These are phyloP conservation scores for Merops nubicus DNA, from an alignment of 2,113 vertebrate genomes.

Conservation along the genomic window DNA sequence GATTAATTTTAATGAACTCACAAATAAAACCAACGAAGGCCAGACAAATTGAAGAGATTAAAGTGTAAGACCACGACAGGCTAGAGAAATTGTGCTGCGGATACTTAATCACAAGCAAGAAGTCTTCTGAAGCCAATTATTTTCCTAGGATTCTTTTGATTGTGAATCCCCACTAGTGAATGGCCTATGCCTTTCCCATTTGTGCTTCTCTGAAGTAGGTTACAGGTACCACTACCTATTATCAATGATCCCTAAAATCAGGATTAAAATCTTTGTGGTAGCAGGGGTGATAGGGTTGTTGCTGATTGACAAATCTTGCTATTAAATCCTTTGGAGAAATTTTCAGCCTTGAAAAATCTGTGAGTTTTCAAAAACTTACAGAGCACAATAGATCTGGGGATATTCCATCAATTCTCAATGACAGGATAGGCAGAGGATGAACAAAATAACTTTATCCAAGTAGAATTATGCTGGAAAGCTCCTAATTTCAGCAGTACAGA, in stretches of 20 bases:
- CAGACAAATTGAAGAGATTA: conserved; percentile 60
- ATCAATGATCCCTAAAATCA: neutral
- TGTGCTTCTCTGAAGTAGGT: neutral
- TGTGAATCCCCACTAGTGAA: neutral
- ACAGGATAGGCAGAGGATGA: neutral
- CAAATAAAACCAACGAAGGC: conserved; percentile 46
- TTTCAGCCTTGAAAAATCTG: neutral
- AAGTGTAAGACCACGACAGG: neutral
- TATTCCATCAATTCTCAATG: neutral
- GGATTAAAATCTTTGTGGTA: neutral
- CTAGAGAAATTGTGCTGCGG: conserved; percentile 46
- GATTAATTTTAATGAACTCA: conserved; percentile 61
- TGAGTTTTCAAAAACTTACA: neutral
- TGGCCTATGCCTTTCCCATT: neutral
- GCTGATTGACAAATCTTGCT: neutral
- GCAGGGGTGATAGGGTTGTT: neutral
- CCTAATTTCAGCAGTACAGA: neutral
- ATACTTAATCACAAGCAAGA: conserved; percentile 61
- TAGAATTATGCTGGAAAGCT: neutral
- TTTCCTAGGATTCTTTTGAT: neutral
- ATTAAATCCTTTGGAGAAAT: neutral
- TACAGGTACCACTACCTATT: neutral
- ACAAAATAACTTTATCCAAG: neutral
- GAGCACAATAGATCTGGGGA: neutral
- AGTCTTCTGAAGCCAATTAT: conserved; percentile 40